Evolutionary conservation across 2,797 vertebrate genomes (phyloP).

Genomic region (Streptopelia turtur): DNA sequence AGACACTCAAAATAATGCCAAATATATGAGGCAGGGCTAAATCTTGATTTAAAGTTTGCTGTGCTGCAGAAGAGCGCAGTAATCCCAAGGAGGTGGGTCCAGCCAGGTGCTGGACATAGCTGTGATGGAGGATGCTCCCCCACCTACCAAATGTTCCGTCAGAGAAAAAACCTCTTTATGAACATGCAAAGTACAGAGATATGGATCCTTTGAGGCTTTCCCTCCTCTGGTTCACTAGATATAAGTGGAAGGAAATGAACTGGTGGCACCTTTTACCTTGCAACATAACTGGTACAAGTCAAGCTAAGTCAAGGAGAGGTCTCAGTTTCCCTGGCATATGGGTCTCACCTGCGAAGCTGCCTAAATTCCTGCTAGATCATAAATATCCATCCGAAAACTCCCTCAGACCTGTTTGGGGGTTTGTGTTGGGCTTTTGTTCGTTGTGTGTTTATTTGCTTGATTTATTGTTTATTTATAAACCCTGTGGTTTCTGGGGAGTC

Average conservation of each 20-base stretch:
- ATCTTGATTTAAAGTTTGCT: not conserved
- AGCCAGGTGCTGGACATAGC: not conserved
- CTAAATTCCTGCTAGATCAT: not conserved
- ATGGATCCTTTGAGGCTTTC: not conserved
- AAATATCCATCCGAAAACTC: not conserved
- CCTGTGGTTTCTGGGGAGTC: not conserved
- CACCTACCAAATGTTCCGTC: not conserved
- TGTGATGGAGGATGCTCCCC: not conserved
- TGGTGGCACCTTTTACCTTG: not conserved
- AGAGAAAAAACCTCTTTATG: not conserved
- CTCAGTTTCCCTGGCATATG: not conserved
- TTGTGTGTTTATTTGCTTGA: no score
- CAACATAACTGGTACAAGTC: not conserved
- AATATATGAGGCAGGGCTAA: not conserved
- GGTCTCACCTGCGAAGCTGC: not conserved
- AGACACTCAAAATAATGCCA: not conserved
- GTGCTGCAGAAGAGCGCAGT: not conserved
- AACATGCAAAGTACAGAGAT: not conserved
- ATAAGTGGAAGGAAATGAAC: not conserved
- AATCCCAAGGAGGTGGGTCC: not conserved
- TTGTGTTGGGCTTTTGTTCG: not conserved
- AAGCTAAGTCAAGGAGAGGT: not conserved
- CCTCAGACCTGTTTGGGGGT: not conserved
- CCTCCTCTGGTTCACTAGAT: not conserved
- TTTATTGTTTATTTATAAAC: not conserved